phyloP scores from a whole-genome alignment of 2,888 invertebrate genomes.

The Drosophila percnosoma region DNA sequence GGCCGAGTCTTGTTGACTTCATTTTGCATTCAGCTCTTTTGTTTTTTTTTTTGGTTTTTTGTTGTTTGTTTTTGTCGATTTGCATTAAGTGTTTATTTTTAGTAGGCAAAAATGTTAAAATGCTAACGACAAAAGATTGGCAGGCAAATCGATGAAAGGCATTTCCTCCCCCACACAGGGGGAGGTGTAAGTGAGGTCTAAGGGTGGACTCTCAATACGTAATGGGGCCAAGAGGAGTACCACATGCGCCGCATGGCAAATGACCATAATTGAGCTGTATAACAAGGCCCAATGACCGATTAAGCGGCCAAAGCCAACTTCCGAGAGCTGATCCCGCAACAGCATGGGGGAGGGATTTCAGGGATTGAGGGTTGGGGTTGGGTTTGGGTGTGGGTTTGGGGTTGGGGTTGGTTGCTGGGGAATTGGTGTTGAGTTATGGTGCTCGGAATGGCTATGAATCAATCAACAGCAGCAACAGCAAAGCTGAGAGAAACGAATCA shows the following conservation, averaged over 20 bases:
- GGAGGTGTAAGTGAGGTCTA: slow-evolving; percentile 17
- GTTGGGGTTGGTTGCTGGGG: not conserved
- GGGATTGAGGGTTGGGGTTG: not conserved
- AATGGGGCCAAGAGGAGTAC: slow-evolving; percentile 21
- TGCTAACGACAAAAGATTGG: slow-evolving; percentile 45
- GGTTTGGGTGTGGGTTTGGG: not conserved
- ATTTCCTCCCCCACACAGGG: slow-evolving; percentile 11
- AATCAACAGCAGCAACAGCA: slow-evolving; percentile 31
- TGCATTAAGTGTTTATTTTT: slow-evolving; percentile 74
- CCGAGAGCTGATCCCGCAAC: slow-evolving; percentile 25
- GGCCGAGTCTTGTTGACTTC: slow-evolving; percentile 48
- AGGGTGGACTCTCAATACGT: slow-evolving; percentile 33
- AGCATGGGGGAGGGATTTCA: not conserved
- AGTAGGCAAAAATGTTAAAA: slow-evolving; percentile 56
- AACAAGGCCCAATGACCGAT: slow-evolving; percentile 79
- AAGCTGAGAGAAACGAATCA: slow-evolving; percentile 20
- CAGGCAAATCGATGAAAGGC: slow-evolving; percentile 75
- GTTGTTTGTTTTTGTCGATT: slow-evolving; percentile 43
- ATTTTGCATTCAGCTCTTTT: slow-evolving; percentile 44
- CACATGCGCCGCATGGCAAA: slow-evolving; percentile 76
- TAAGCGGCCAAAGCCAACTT: slow-evolving; percentile 58
- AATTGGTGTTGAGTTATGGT: slow-evolving; percentile 12
- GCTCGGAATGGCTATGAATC: slow-evolving; percentile 24
- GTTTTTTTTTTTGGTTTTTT: slow-evolving; percentile 17
- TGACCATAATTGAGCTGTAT: slow-evolving; percentile 78